Evolutionary conservation across 2,113 vertebrate genomes (phyloP).

Genomic region (Mustela lutreola): DNA sequence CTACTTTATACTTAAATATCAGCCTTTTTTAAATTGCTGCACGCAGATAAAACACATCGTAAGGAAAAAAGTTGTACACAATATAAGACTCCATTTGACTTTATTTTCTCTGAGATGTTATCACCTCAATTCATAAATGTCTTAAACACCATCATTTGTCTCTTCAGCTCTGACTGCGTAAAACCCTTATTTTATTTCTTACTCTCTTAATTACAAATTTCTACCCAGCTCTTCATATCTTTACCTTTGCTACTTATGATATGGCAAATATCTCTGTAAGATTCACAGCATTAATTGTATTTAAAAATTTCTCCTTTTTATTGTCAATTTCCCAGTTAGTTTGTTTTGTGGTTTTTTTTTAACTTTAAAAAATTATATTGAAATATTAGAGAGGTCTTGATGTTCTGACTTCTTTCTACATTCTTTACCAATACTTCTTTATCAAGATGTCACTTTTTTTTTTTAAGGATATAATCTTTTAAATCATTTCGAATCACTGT

Average conservation of each 20-base stretch:
- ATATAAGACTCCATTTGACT: background rate
- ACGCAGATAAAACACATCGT: background rate
- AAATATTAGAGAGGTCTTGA: background rate
- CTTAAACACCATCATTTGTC: background rate
- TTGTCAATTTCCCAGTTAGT: background rate
- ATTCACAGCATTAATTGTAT: background rate
- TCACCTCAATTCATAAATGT: background rate
- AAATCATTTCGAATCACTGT: background rate
- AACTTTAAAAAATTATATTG: background rate
- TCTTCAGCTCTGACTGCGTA: background rate
- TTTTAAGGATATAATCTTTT: background rate
- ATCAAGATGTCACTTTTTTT: background rate
- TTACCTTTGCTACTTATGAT: background rate
- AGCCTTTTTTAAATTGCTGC: background rate
- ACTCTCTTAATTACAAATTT: background rate
- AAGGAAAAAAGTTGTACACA: background rate
- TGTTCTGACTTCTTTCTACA: background rate
- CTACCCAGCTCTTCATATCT: background rate
- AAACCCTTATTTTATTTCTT: background rate
- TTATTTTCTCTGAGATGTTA: background rate
- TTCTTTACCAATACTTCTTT: background rate
- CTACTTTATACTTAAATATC: background rate
- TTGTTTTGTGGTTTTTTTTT: background rate
- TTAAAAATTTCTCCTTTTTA: background rate
- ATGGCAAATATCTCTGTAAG: background rate